Conservation (phyloP, 2,888 invertebrate species). For the Ptilodon capucinus region DNA sequence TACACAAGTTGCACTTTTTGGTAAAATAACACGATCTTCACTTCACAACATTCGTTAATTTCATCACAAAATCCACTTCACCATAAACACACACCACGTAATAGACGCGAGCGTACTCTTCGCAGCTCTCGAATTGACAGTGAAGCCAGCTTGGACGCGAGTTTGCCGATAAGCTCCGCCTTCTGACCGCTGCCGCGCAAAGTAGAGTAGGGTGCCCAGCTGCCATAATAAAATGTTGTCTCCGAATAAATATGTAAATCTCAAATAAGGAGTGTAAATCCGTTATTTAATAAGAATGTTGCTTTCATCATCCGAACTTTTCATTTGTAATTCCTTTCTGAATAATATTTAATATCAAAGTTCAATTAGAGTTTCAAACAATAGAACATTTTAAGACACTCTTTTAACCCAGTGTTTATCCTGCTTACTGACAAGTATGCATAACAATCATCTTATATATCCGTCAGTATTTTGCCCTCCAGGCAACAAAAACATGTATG, state of each 20-base stretch:
- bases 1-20: constrained; percentile 69
- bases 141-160: constrained; percentile 79
- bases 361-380: too few relatives aligned
- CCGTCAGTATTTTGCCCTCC: background rate
- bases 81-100: constrained; percentile 80
- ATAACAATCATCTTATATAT: background rate
- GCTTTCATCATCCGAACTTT: too few relatives aligned
- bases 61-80: constrained; percentile 79
- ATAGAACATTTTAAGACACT: background rate
- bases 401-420: background rate
- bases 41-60: constrained; percentile 79
- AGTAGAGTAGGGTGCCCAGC: constrained; percentile 74
- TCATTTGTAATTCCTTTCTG: too few relatives aligned
- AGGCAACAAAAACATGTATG: background rate
- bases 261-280: too few relatives aligned
- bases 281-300: too few relatives aligned
- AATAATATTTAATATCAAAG: too few relatives aligned
- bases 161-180: constrained; percentile 83
- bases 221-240: constrained; percentile 11
- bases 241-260: too few relatives aligned
- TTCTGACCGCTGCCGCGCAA: constrained; percentile 83
- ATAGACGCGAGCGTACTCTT: constrained; percentile 79
- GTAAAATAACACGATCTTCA: constrained; percentile 75
- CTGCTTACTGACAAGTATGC: background rate
- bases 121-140: constrained; percentile 82